A percentile compares a stretch with the other conserved stretches of the same genome.
Evolutionary conservation across 2,888 invertebrate species (phyloP).

Genomic region (Sturmia bella): DNA sequence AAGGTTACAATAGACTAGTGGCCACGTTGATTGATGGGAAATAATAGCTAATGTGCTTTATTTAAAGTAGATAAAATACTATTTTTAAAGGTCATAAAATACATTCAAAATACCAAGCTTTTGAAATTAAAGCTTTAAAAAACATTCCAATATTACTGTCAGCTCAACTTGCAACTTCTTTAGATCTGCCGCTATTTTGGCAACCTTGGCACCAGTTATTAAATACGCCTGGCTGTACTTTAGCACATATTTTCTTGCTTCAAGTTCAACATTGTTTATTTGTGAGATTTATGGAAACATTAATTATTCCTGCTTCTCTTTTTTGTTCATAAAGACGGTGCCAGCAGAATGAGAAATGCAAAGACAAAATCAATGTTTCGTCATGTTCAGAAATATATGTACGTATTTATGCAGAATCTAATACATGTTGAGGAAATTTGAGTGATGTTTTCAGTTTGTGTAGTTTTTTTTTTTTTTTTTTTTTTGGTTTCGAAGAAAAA

Average conservation of each 20-base stretch:
- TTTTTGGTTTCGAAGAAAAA: conserved; percentile 4
- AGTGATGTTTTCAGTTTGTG: conserved; percentile 24
- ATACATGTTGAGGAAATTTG: conserved; percentile 28
- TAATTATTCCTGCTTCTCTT: conserved; percentile 66
- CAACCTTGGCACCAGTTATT: background rate
- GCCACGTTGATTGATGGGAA: too few species aligned
- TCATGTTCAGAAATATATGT: conserved; percentile 9
- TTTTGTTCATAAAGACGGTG: conserved; percentile 10
- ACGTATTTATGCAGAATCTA: conserved; percentile 48
- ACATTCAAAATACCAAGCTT: too few species aligned
- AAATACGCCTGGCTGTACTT: background rate
- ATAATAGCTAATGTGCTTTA: too few species aligned
- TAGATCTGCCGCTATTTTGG: background rate
- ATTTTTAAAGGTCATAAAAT: too few species aligned
- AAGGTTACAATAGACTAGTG: too few species aligned
- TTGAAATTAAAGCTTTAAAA: too few species aligned
- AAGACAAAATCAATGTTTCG: conserved; percentile 12
- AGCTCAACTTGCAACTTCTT: too few species aligned
- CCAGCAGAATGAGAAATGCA: background rate
- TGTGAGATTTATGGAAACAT: conserved; percentile 70
- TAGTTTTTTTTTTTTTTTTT: background rate
- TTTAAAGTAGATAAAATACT: too few species aligned
- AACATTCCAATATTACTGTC: too few species aligned
- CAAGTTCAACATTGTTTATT: conserved; percentile 71
- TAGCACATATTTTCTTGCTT: conserved; percentile 34